phyloP scores from a whole-genome alignment of 1,140 invertebrate species.

The Mamestra configurata region DNA sequence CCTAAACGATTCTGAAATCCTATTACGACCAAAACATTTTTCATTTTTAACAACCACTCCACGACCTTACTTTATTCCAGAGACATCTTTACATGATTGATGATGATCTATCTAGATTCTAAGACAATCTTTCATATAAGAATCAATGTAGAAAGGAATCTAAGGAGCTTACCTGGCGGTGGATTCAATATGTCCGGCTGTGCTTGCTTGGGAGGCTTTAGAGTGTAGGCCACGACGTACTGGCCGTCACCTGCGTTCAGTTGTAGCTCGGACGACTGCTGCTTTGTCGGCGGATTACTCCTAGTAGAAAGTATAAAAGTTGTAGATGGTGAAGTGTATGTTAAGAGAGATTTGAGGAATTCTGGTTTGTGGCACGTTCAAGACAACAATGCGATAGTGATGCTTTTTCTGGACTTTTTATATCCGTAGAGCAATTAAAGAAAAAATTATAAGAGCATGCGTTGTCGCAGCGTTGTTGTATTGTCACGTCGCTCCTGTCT shows the following conservation, averaged over 20 bases:
- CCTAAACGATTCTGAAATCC: background rate
- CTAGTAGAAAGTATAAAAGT: constrained; percentile 53
- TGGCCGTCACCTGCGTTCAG: constrained; percentile 82
- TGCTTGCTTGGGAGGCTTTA: constrained; percentile 78
- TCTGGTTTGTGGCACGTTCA: too few relatives aligned
- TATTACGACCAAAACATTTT: background rate
- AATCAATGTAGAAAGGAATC: background rate
- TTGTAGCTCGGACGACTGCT: constrained; percentile 77
- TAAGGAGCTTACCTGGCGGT: constrained; percentile 71
- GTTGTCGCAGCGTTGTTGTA: too few relatives aligned
- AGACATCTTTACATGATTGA: constrained; percentile 13
- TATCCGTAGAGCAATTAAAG: too few relatives aligned
- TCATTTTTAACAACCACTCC: constrained; percentile 2
- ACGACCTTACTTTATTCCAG: background rate
- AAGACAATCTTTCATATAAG: background rate
- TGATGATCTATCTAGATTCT: background rate
- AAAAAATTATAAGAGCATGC: too few relatives aligned
- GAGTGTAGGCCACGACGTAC: constrained; percentile 82
- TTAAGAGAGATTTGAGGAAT: too few relatives aligned
- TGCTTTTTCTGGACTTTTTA: too few relatives aligned
- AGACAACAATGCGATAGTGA: too few relatives aligned
- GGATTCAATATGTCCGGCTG: constrained; percentile 84
- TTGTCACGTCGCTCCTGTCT: too few relatives aligned
- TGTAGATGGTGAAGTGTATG: too few relatives aligned
- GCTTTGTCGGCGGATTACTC: constrained; percentile 70